Evolutionary conservation across 2,888 invertebrate species (phyloP).

Genomic region (Phyto melanocephala): DNA sequence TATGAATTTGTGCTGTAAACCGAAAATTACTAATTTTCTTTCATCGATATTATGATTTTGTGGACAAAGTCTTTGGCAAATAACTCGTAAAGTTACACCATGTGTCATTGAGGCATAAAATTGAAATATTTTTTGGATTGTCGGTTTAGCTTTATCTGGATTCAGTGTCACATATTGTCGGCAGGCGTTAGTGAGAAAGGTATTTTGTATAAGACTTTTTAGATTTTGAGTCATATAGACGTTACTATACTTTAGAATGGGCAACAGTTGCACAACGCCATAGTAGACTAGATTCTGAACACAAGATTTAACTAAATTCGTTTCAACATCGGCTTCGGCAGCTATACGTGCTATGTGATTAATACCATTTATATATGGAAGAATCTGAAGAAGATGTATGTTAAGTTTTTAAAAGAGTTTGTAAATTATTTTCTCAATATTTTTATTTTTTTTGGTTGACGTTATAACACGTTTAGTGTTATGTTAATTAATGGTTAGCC

Average conservation of each 20-base stretch:
- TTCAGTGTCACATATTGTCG: slow-evolving; percentile 79
- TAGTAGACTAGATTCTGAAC: slow-evolving; percentile 94
- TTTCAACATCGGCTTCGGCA: slow-evolving; percentile 93
- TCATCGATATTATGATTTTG: slow-evolving; percentile 79
- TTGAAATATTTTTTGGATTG: slow-evolving; percentile 77
- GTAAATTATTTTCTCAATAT: too few species aligned
- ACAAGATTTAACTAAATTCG: slow-evolving; percentile 95
- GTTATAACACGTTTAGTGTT: too few species aligned
- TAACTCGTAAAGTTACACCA: slow-evolving; percentile 84
- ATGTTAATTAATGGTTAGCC: too few species aligned
- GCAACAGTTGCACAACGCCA: slow-evolving; percentile 86
- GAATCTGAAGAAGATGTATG: slow-evolving; percentile 70
- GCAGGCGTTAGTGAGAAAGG: slow-evolving; percentile 85
- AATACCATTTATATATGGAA: slow-evolving; percentile 94
- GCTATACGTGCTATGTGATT: slow-evolving; percentile 95
- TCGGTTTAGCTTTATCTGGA: slow-evolving; percentile 73
- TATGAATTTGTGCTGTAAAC: slow-evolving; percentile 81
- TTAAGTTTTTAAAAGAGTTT: too few species aligned
- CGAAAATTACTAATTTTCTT: slow-evolving; percentile 81
- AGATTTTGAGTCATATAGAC: slow-evolving; percentile 90
- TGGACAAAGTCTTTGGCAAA: slow-evolving; percentile 85
- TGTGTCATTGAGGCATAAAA: slow-evolving; percentile 85
- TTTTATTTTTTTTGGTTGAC: too few species aligned
- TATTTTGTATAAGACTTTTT: slow-evolving; percentile 84
- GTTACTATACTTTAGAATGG: slow-evolving; percentile 91